Percentiles rank a stretch among this genome's conserved stretches.
phyloP scores from a whole-genome alignment of 2,888 invertebrate genomes.

The Lottia scabra region DNA sequence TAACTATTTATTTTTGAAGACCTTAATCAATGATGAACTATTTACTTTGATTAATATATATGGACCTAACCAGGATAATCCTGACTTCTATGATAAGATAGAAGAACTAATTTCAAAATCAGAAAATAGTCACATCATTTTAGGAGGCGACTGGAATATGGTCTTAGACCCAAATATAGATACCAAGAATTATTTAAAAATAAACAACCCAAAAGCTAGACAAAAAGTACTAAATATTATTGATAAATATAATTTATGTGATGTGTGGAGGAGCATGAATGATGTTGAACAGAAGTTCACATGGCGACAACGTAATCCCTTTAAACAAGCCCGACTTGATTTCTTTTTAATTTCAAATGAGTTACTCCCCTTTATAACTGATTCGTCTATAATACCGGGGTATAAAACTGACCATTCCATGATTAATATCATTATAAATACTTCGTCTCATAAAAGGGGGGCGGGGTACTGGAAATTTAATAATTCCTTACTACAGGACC shows the following conservation, averaged over 20 bases:
- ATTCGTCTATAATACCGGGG: slow-evolving; percentile 8
- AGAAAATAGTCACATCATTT: no score
- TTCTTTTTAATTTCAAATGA: slow-evolving; percentile 16
- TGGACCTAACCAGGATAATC: no score
- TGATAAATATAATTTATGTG: slow-evolving; percentile 10
- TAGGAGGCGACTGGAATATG: no score
- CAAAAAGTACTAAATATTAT: slow-evolving; percentile 5
- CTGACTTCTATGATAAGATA: no score
- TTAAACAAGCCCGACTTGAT: slow-evolving; percentile 15
- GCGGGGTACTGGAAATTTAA: slow-evolving; percentile 22
- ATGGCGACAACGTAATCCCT: slow-evolving; percentile 11
- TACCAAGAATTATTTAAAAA: no score
- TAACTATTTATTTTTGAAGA: no score
- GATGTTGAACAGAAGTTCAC: slow-evolving; percentile 4
- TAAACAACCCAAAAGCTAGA: slow-evolving; percentile 18
- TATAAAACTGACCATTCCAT: slow-evolving; percentile 14
- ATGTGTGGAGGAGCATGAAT: slow-evolving; percentile 7
- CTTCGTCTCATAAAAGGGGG: neutral
- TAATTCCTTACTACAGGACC: slow-evolving; percentile 11
- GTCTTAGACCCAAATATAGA: no score
- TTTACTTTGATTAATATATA: no score
- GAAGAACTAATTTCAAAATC: no score
- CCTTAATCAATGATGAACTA: no score
- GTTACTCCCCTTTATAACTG: neutral
- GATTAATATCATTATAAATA: slow-evolving; percentile 2